Percentiles rank a stretch among this genome's conserved stretches.
These are phyloP conservation scores for Urocitellus parryii DNA, from an alignment of 2,113 vertebrate species.

Conservation along the genomic window DNA sequence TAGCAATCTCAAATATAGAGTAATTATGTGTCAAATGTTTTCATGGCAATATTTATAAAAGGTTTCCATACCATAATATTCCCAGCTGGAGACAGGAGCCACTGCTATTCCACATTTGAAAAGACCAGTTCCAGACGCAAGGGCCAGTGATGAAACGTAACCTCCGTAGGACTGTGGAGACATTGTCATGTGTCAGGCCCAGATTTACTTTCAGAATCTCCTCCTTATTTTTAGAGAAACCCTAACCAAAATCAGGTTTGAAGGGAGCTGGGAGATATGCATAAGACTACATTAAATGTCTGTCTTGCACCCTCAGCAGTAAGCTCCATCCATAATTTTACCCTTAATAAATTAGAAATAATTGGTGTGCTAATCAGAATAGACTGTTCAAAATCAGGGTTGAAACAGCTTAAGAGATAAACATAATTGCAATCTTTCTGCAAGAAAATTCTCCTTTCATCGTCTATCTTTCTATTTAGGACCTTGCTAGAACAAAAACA, in stretches of 20 bases:
- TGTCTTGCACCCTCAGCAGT: background rate
- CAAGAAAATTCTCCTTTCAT: background rate
- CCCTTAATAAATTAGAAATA: constrained; percentile 3
- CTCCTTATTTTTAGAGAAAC: background rate
- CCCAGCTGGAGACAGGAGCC: constrained; percentile 98
- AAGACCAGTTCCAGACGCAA: constrained; percentile 94
- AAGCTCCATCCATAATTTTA: background rate
- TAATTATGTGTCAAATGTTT: constrained; percentile 81
- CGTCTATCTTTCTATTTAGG: constrained; percentile 21
- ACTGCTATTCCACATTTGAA: constrained; percentile 98
- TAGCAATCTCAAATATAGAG: constrained; percentile 81
- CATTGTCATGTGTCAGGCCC: constrained; percentile 77
- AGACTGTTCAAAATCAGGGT: background rate
- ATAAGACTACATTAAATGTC: background rate
- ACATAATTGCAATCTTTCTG: constrained; percentile 9
- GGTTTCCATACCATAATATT: constrained; percentile 96
- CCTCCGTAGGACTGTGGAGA: constrained; percentile 96
- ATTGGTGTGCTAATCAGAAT: background rate
- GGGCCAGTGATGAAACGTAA: constrained; percentile 95
- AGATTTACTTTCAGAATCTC: background rate
- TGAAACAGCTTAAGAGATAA: constrained; percentile 4
- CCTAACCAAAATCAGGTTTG: background rate
- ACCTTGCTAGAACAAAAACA: constrained; percentile 47
- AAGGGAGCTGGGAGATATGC: background rate
- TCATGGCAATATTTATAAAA: constrained; percentile 79